Evolutionary conservation across 1,140 invertebrate genomes (phyloP), one percentile per base, ranked within the genome.

Genomic region (Leguminivora glycinivorella): DNA sequence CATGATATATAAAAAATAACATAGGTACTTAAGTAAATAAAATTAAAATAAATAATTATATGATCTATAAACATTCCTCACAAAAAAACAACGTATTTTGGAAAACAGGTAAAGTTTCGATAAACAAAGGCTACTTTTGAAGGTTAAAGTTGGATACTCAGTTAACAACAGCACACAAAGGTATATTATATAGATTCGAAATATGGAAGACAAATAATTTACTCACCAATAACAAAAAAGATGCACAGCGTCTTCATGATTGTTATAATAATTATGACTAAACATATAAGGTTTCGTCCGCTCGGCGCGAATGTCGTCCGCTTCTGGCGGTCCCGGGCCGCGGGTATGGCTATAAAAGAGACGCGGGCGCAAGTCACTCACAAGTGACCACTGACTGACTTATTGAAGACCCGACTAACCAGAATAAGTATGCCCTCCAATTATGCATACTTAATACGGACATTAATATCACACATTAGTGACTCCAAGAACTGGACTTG

Each of bases 171-270:
- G n/a, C 10, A 14, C 6, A 38, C 0, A 1, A 10, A 34, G 9
- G 3, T 34, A 38, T 14, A 38, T 14, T 38, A 9, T 34, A 38
- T 34, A 34, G 0, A 2, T 10, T 34, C 12, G 9, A 34, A 34
- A 34, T 12, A 38, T 9, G 12, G 10, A 12, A 38, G 4, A 38
- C 14, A 38, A 38, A 12, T 1, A 38, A 38, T 9, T 19, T n/a
- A 69, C 68, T 71, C 19, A 52, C 40, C 70, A 19, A 71, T n/a
- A 25, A 67, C 24, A 17, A 56, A 58, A 4, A 58, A n/a, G 5
- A 38, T 25, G 43, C 24, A 47, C 58, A 71, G 12, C 9, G 17
- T 14, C 58, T 66, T 43, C 68, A 52, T 70, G 43, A 19, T 67
- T 47, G 17, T 71, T 40, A 34, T 52, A 67, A 6, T 14, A 71